These are phyloP conservation scores for Protula sp. DNA, from an alignment of 2,888 invertebrate genomes.

Conservation along the genomic window DNA sequence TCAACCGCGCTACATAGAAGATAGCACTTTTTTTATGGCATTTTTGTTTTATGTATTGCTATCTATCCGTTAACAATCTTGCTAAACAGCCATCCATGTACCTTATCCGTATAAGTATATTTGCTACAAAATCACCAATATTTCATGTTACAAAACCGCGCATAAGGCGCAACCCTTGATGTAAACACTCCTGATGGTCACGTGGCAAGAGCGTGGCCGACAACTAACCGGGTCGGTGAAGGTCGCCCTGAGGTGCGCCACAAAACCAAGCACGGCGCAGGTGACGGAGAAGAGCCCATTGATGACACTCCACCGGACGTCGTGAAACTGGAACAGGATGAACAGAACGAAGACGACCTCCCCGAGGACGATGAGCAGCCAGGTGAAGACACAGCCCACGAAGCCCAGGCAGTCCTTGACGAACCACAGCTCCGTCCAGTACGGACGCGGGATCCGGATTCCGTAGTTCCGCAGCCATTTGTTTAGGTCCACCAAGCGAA, in stretches of 20 bases:
- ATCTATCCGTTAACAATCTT: too few relatives aligned
- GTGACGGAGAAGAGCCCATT: conserved; percentile 75
- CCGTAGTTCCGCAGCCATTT: background rate
- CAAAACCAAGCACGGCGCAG: conserved; percentile 64
- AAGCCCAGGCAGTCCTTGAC: conserved; percentile 79
- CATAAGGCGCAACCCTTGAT: too few relatives aligned
- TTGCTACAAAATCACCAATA: too few relatives aligned
- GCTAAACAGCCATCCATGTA: too few relatives aligned
- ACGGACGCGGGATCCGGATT: background rate
- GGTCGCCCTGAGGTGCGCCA: conserved; percentile 9
- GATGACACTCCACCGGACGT: conserved; percentile 58
- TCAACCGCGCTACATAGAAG: too few relatives aligned
- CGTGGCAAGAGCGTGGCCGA: too few relatives aligned
- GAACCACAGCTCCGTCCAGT: conserved; percentile 59
- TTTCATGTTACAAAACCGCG: too few relatives aligned
- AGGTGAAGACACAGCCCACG: conserved; percentile 74
- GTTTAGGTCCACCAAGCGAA: conserved; percentile 2
- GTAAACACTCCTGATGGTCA: too few relatives aligned
- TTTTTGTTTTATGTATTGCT: too few relatives aligned
- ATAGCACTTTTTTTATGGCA: too few relatives aligned
- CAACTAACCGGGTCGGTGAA: conserved; percentile 18
- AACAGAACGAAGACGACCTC: conserved; percentile 75
- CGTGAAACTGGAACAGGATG: conserved; percentile 73
- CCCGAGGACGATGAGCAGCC: conserved; percentile 74
- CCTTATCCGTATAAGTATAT: too few relatives aligned